A percentile compares a stretch with the other conserved stretches of the same genome.
Conservation (phyloP, 2,113 vertebrate genomes). For the Nymphicus hollandicus region DNA sequence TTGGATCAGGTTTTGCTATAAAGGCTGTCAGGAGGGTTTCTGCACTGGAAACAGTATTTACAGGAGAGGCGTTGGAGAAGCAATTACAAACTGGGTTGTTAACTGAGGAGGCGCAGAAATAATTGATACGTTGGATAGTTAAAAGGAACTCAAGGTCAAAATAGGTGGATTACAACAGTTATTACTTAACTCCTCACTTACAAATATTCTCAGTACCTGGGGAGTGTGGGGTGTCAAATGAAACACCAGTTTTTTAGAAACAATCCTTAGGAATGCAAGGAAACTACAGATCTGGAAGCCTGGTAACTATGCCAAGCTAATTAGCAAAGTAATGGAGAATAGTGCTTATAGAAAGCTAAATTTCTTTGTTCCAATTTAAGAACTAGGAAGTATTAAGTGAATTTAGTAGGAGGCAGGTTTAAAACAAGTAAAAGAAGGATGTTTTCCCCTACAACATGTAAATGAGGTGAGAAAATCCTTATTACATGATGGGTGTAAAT, state of each 20-base stretch:
- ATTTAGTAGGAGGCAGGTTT: background rate
- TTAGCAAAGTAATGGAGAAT: background rate
- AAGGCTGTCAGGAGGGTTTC: conserved; percentile 24
- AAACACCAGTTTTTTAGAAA: background rate
- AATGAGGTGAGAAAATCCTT: background rate
- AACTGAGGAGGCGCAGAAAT: conserved; percentile 1
- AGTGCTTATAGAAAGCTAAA: background rate
- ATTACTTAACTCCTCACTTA: background rate
- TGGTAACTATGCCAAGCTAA: background rate
- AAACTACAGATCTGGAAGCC: background rate
- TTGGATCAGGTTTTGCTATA: conserved; percentile 1
- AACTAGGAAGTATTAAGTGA: background rate
- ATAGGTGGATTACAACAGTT: background rate
- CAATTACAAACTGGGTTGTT: background rate
- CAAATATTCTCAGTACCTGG: background rate
- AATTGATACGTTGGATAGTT: background rate
- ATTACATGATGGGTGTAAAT: background rate
- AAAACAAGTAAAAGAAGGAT: background rate
- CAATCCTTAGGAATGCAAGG: background rate
- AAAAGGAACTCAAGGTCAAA: background rate
- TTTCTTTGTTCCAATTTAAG: background rate
- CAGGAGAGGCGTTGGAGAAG: background rate
- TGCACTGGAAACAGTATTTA: conserved; percentile 18
- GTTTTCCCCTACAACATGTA: background rate
- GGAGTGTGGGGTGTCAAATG: background rate